Evolutionary conservation across 2,888 invertebrate genomes (phyloP), one percentile per base, ranked within the genome.

Genomic region (Sisyra nigra): DNA sequence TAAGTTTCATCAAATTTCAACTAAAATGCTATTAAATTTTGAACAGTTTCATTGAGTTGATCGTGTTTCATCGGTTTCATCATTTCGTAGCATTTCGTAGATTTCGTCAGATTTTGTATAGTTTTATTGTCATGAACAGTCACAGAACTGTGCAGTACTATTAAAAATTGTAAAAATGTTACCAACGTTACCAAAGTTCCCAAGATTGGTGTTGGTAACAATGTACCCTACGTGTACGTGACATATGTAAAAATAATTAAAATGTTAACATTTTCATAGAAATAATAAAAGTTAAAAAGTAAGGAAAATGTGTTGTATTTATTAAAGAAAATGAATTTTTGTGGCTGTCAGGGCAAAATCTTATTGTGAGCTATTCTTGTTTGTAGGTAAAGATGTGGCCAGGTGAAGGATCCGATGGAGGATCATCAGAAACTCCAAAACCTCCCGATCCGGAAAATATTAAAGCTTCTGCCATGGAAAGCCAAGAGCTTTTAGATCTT

Each of bases 401-500:
- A 47, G 57, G 57, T 46, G 51, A 53, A 19, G 53, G 48, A 29
- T 51, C 52, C 46, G 56, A 56, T 48, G 53, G 53, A 34, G 54
- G 57, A 29, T 56, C 55, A 44, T 54, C 57, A 42, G 56, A 55
- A 46, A 51, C 54, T 42, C 55, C 53, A 42, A 54, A 54, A 36
- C 42, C 49, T 39, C 44, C 49, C 31, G 40, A 50, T 11, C 35
- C 44, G 30, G 49, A 46, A 17, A 29, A 46, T 34, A 46, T 14
- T 36, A 44, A 3, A 44, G 19, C 44, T 43, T 31, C 47, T 38
- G 17, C 40, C 14, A 48, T 52, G 8, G 44, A 50, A 29, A 52
- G 49, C 44, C 56, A 56, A 46, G 56, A 61, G 52, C 47, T 59
- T 33, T 49, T 51, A 18, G 60, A 61, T 44, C 50, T 60, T 31